Evolutionary conservation across 2,888 invertebrate species (phyloP).

Genomic region (Lycocerus yunnanus): DNA sequence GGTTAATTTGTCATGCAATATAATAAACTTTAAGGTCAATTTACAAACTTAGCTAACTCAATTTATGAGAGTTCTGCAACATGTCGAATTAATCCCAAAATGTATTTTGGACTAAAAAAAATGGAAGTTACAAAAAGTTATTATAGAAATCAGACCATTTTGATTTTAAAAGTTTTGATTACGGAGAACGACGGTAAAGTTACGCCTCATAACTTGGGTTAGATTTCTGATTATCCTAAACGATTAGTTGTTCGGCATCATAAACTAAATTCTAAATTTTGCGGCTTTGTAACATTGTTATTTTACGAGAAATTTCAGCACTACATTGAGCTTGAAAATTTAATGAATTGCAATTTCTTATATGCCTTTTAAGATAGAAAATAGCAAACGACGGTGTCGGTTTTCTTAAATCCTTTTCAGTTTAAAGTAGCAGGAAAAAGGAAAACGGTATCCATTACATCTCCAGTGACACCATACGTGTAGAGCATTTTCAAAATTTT

Average conservation of each 20-base stretch:
- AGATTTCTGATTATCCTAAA: slow-evolving; percentile 5
- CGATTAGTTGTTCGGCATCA: slow-evolving; percentile 7
- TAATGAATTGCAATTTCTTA: slow-evolving; percentile 21
- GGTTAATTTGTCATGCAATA: slow-evolving; percentile 14
- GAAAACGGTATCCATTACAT: background rate
- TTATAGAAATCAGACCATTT: background rate
- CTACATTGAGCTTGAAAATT: slow-evolving; percentile 13
- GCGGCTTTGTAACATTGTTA: slow-evolving; percentile 15
- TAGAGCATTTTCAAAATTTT: slow-evolving; percentile 1
- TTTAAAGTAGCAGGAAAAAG: slow-evolving; percentile 3
- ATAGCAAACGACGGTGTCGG: slow-evolving; percentile 9
- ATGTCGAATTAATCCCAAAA: background rate
- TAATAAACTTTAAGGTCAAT: slow-evolving; percentile 20
- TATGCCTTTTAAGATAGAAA: slow-evolving; percentile 10
- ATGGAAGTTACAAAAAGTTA: background rate
- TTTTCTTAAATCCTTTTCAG: slow-evolving; percentile 2
- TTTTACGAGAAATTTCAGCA: slow-evolving; percentile 16
- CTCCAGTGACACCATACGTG: background rate
- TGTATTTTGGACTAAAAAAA: background rate
- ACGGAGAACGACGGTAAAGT: background rate
- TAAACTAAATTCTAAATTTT: slow-evolving; percentile 22
- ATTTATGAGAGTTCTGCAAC: background rate
- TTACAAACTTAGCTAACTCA: background rate
- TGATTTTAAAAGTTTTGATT: background rate
- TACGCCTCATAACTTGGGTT: background rate